These are phyloP conservation scores for Macroramphosus scolopax DNA, from an alignment of 2,797 vertebrate species.

Conservation along the genomic window DNA sequence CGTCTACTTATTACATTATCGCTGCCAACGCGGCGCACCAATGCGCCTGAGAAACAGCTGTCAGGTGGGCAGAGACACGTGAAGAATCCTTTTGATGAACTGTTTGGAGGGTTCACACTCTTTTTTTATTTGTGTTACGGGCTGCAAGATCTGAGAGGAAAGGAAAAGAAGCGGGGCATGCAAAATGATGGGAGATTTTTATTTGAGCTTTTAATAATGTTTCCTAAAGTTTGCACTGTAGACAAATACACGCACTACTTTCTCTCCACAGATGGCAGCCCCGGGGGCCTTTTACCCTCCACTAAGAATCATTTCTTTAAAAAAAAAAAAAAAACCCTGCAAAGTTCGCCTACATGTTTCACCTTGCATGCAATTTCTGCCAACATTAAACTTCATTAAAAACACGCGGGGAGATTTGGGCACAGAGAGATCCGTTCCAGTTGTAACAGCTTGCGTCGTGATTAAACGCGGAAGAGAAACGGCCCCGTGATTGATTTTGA, in stretches of 20 bases:
- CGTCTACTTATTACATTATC: slow-evolving; percentile 85
- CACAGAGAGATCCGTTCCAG: slow-evolving; percentile 79
- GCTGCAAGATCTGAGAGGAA: too few relatives aligned
- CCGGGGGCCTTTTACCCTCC: slow-evolving; percentile 63
- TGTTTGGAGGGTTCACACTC: too few relatives aligned
- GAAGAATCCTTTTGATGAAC: too few relatives aligned
- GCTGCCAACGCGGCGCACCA: slow-evolving; percentile 34
- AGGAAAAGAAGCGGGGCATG: too few relatives aligned
- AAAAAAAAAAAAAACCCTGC: slow-evolving; percentile 23
- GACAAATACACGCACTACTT: too few relatives aligned
- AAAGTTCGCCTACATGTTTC: slow-evolving; percentile 63
- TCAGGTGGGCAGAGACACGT: too few relatives aligned
- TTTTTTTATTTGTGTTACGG: too few relatives aligned
- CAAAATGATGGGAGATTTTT: too few relatives aligned
- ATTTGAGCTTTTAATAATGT: too few relatives aligned
- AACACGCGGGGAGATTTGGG: slow-evolving; percentile 78
- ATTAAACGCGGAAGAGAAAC: slow-evolving; percentile 93
- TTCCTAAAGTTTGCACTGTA: too few relatives aligned
- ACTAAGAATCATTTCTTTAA: slow-evolving; percentile 46
- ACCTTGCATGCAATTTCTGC: slow-evolving; percentile 61
- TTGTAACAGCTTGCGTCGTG: slow-evolving; percentile 90
- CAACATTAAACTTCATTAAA: slow-evolving; percentile 75
- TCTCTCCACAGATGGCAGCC: slow-evolving; percentile 61
- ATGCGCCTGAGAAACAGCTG: not conserved
- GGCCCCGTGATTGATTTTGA: slow-evolving; percentile 92